Evolutionary conservation across 1,140 invertebrate species (phyloP).

Genomic region (Stegodyphus mimosarum): DNA sequence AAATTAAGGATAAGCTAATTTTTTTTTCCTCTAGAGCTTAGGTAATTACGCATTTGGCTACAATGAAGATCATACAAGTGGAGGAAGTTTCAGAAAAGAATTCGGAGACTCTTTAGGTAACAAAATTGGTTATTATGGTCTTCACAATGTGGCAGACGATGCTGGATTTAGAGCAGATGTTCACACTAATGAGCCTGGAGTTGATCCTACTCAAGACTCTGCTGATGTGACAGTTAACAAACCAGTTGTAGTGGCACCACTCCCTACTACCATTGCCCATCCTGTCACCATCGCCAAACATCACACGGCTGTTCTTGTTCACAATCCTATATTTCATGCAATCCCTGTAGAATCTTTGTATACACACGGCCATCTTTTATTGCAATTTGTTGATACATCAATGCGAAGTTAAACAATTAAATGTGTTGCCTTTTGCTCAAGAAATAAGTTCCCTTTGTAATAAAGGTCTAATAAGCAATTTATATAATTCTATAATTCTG

Average conservation of each 20-base stretch:
- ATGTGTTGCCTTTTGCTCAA: too few species aligned
- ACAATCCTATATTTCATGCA: background rate
- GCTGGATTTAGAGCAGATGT: slow-evolving; percentile 60
- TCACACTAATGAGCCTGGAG: slow-evolving; percentile 61
- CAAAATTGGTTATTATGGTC: slow-evolving; percentile 64
- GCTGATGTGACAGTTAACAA: slow-evolving; percentile 63
- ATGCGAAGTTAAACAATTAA: too few species aligned
- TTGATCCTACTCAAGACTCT: slow-evolving; percentile 30
- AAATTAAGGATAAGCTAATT: background rate
- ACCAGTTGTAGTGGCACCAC: slow-evolving; percentile 21
- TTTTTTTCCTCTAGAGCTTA: slow-evolving; percentile 16
- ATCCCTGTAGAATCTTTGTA: background rate
- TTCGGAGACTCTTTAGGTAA: slow-evolving; percentile 38
- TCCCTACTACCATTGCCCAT: background rate
- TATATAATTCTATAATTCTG: too few species aligned
- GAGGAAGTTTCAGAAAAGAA: slow-evolving; percentile 62
- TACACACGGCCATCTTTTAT: background rate
- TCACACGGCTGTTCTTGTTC: background rate
- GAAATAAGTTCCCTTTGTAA: too few species aligned
- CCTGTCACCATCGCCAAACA: background rate
- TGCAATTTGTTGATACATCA: background rate
- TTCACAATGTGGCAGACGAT: slow-evolving; percentile 65
- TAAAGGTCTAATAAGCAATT: too few species aligned
- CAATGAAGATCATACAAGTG: slow-evolving; percentile 62
- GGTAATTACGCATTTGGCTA: slow-evolving; percentile 63